A percentile compares a stretch with the other conserved stretches of the same genome.
phyloP scores from a whole-genome alignment of 2,888 invertebrate species.

The Yponomeuta malinellus region DNA sequence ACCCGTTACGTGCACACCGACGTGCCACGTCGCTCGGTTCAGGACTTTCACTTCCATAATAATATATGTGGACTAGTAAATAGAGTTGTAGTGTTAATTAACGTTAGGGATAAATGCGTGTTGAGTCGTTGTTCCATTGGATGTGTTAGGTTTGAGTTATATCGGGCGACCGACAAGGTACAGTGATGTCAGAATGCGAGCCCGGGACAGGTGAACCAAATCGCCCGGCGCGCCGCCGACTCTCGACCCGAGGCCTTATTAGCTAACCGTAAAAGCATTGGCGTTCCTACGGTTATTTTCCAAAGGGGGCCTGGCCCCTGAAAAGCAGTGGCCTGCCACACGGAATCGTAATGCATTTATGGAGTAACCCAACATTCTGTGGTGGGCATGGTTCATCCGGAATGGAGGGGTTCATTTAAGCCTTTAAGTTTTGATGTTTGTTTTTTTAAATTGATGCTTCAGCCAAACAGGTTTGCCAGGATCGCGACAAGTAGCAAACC shows the following conservation, averaged over 20 bases:
- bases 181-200: constrained; percentile 2
- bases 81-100: constrained; percentile 4
- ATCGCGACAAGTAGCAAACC: too few species aligned
- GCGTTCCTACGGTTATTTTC: too few species aligned
- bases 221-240: constrained; percentile 25
- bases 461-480: too few species aligned
- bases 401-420: background rate
- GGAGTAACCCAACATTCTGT: too few species aligned
- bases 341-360: too few species aligned
- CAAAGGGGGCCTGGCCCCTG: too few species aligned
- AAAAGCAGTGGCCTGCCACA: too few species aligned
- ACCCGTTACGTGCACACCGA: constrained; percentile 3
- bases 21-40: background rate
- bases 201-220: constrained; percentile 16
- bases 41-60: background rate
- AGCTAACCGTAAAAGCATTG: background rate
- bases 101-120: constrained; percentile 6
- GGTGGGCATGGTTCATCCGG: background rate
- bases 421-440: background rate
- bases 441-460: too few species aligned
- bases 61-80: constrained; percentile 11
- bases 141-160: constrained; percentile 9
- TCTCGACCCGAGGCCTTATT: constrained; percentile 51
- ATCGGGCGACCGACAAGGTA: constrained; percentile 11
- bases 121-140: constrained; percentile 3